Evolutionary conservation across 2,888 invertebrate genomes (phyloP).

Genomic region (Eulithis testata): DNA sequence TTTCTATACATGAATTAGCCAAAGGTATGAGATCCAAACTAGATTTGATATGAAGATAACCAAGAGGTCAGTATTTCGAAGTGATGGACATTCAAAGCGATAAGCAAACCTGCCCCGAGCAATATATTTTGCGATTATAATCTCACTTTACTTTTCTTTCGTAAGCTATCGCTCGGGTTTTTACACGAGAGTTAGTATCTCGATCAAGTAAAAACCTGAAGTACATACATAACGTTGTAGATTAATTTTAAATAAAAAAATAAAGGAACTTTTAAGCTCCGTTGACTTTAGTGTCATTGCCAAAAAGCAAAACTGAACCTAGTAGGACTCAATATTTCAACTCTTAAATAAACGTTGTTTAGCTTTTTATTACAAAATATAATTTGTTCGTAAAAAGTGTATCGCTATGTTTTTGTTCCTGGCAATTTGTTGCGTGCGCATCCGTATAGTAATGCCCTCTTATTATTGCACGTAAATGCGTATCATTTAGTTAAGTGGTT

Average conservation of each 20-base stretch:
- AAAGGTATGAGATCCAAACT: constrained; percentile 19
- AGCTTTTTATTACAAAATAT: background rate
- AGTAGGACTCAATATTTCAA: background rate
- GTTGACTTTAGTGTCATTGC: background rate
- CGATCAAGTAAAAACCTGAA: background rate
- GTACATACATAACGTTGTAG: background rate
- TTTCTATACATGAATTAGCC: background rate
- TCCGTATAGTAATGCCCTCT: constrained; percentile 48
- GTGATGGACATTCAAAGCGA: constrained; percentile 49
- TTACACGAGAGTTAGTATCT: constrained; percentile 6
- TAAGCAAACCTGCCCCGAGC: constrained; percentile 42
- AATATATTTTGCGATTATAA: constrained; percentile 41
- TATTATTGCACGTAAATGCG: constrained; percentile 55
- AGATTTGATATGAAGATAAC: constrained; percentile 36
- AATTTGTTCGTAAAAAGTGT: constrained; percentile 15
- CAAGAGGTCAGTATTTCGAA: constrained; percentile 47
- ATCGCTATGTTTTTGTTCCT: constrained; percentile 18
- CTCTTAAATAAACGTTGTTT: background rate
- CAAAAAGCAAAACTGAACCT: background rate
- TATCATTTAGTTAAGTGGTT: constrained; percentile 57
- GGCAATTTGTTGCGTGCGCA: constrained; percentile 44
- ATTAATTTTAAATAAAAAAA: background rate
- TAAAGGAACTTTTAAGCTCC: background rate
- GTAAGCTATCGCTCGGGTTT: constrained; percentile 11
- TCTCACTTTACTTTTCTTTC: constrained; percentile 31